Evolutionary conservation across 2,113 vertebrate genomes (phyloP).

Genomic region (Heliornis fulica): DNA sequence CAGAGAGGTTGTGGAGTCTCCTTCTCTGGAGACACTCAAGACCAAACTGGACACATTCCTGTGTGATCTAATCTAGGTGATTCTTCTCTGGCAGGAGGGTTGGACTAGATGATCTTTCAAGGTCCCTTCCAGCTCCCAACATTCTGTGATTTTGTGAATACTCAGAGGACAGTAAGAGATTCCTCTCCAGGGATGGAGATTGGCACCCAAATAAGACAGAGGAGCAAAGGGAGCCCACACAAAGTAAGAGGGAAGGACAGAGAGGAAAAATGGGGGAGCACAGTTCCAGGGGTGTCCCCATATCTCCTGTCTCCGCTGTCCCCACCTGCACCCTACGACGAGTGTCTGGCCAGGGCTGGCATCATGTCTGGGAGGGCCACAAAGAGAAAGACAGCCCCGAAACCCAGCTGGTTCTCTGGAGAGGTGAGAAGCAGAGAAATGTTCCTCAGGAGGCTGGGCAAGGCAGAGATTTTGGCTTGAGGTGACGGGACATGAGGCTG

Average conservation of each 20-base stretch:
- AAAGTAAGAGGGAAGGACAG: not conserved
- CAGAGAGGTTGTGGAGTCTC: too few species aligned
- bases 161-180: not conserved
- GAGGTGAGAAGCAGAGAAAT: not conserved
- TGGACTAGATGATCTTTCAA: too few species aligned
- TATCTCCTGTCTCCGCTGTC: not conserved
- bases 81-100: too few species aligned
- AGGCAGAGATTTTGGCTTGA: not conserved
- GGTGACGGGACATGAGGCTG: not conserved
- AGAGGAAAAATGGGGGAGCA: not conserved
- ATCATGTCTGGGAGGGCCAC: not conserved
- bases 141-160: too few species aligned
- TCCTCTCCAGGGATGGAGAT: not conserved
- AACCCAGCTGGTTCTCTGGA: not conserved
- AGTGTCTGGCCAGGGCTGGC: fast-evolving
- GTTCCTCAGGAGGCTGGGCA: fast-evolving
- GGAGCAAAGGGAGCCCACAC: not conserved
- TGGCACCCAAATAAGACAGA: not conserved
- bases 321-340: too few species aligned
- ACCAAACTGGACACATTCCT: too few species aligned
- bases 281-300: fast-evolving
- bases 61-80: too few species aligned
- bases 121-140: too few species aligned
- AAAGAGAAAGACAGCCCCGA: fast-evolving
- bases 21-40: too few species aligned